Evolutionary conservation across 2,797 vertebrate species (phyloP).

Genomic region (Pristis pectinata): DNA sequence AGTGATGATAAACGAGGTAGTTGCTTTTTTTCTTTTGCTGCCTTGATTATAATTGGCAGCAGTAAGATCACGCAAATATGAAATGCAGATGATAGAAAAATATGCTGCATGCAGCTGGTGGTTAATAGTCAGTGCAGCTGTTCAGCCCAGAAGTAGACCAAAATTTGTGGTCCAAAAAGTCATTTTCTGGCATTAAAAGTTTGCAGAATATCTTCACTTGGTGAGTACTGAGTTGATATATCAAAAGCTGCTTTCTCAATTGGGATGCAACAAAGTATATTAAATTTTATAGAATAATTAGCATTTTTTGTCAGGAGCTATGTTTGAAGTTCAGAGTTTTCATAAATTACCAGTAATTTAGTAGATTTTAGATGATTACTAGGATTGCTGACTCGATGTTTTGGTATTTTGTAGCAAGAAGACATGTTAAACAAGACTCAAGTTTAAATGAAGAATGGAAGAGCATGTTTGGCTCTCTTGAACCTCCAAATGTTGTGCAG

Average conservation of each 20-base stretch:
- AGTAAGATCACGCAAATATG: neutral
- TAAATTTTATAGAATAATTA: neutral
- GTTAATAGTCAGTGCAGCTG: neutral
- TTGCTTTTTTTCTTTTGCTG: constrained; percentile 42
- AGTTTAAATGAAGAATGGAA: constrained; percentile 98
- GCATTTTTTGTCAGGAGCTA: neutral
- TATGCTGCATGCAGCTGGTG: neutral
- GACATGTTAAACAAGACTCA: constrained; percentile 89
- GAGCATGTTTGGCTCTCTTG: constrained; percentile 96
- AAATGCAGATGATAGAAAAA: neutral
- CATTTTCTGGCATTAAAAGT: too few relatives aligned
- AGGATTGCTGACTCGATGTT: neutral
- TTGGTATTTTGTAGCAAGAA: constrained; percentile 66
- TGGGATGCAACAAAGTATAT: neutral
- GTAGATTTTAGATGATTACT: neutral
- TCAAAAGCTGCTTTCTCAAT: neutral
- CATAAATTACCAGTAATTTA: neutral
- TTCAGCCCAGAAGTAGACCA: neutral
- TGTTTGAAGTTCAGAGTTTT: neutral
- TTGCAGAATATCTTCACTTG: too few relatives aligned
- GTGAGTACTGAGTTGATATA: too few relatives aligned
- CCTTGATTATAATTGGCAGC: neutral
- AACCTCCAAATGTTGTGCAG: constrained; percentile 65
- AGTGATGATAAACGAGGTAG: constrained; percentile 85
- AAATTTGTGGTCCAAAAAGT: too few relatives aligned